Percentiles rank a stretch among this genome's conserved stretches.
These are phyloP conservation scores for Loriculus beryllinus DNA, from an alignment of 2,797 vertebrate genomes.

Conservation along the genomic window DNA sequence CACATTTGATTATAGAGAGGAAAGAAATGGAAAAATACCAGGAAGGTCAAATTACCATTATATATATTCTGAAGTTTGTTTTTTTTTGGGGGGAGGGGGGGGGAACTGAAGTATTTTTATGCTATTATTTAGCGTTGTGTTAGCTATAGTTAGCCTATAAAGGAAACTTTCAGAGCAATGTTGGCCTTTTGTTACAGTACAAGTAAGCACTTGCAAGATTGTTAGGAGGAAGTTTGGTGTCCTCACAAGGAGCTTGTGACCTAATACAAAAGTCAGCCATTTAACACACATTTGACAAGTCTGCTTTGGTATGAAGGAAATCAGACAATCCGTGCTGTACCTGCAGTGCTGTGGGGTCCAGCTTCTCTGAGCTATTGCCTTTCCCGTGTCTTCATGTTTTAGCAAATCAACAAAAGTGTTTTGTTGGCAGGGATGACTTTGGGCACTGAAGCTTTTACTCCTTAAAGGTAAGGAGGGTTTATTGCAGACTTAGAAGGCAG, in stretches of 20 bases:
- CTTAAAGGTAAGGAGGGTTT: not conserved
- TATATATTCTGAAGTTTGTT: not conserved
- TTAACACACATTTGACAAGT: not conserved
- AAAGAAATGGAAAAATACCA: not conserved
- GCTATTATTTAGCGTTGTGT: not conserved
- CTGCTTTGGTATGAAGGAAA: not conserved
- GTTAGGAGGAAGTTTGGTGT: not conserved
- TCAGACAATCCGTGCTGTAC: accelerated
- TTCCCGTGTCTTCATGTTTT: not conserved
- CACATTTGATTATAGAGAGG: not conserved
- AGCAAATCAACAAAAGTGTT: not conserved
- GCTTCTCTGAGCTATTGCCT: not conserved
- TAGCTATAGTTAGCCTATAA: accelerated
- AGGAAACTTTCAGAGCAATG: not conserved
- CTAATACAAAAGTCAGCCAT: not conserved
- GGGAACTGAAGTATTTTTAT: not conserved
- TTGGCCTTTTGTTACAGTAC: not conserved
- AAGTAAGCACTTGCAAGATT: not conserved
- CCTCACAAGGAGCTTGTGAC: not conserved
- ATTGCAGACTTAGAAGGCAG: not conserved
- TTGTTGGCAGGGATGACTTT: not conserved
- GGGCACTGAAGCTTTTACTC: not conserved
- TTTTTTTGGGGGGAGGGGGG: not conserved
- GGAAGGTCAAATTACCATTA: not conserved
- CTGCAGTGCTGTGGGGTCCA: accelerated